Conservation (phyloP, 2,797 vertebrate species). For the Gymnothorax javanicus region DNA sequence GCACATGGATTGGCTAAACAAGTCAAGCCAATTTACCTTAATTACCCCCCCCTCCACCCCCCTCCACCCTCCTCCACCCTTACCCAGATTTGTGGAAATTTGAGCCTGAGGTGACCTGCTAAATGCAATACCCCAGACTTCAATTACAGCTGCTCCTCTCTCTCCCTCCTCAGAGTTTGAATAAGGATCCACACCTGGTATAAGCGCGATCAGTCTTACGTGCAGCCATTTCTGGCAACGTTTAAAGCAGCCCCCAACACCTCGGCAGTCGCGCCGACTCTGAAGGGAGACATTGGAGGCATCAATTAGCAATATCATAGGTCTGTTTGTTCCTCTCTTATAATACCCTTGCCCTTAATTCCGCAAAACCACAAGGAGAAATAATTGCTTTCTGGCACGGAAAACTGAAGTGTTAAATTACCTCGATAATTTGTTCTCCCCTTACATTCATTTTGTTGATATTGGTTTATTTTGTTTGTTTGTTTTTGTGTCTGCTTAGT, state of each 20-base stretch:
- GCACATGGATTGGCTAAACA: neutral
- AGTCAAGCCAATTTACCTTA: neutral
- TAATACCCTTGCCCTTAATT: conserved; percentile 45
- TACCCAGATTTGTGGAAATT: neutral
- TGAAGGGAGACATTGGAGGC: conserved; percentile 63
- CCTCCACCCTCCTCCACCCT: neutral
- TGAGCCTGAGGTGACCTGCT: neutral
- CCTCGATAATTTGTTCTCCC: conserved; percentile 34
- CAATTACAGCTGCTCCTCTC: neutral
- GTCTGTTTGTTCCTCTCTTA: conserved; percentile 41
- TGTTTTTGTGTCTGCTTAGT: conserved; percentile 53
- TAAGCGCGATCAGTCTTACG: conserved; percentile 50
- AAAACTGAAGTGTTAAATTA: conserved; percentile 53
- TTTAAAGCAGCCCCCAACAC: conserved; percentile 53
- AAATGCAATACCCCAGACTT: conserved; percentile 41
- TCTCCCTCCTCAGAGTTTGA: conserved; percentile 46
- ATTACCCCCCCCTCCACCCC: conserved; percentile 42
- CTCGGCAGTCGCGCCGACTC: conserved; percentile 70
- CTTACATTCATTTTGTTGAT: conserved; percentile 22
- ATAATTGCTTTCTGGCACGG: conserved; percentile 59
- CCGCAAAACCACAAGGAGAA: conserved; percentile 17
- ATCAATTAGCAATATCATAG: conserved; percentile 68
- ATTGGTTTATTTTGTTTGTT: conserved; percentile 40
- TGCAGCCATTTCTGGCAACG: conserved; percentile 67
- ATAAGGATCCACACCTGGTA: conserved; percentile 18